These are phyloP conservation scores for Dasysyrphus albostriatus DNA, from an alignment of 2,888 invertebrate species.

Conservation along the genomic window DNA sequence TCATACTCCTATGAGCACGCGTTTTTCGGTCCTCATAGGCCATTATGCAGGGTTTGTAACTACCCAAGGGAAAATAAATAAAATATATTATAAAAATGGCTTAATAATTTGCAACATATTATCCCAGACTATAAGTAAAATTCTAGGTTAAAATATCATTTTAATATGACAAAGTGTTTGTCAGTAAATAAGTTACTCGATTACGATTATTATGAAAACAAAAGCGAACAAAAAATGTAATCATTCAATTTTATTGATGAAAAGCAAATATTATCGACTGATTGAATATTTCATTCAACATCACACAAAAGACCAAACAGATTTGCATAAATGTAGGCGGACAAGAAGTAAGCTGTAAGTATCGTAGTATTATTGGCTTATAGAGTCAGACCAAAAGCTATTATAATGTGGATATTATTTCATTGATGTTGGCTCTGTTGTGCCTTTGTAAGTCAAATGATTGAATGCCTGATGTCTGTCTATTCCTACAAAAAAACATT, in stretches of 20 bases:
- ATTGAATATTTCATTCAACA: constrained; percentile 48
- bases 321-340: constrained; percentile 69
- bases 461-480: constrained; percentile 27
- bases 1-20: too few species aligned
- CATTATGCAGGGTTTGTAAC: too few species aligned
- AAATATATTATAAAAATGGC: too few species aligned
- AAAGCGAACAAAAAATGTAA: neutral
- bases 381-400: constrained; percentile 11
- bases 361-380: constrained; percentile 29
- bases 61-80: too few species aligned
- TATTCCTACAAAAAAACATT: constrained; percentile 6
- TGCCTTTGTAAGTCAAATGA: constrained; percentile 28
- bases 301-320: constrained; percentile 42
- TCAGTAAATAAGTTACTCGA: constrained; percentile 8
- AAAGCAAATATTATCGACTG: constrained; percentile 57
- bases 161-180: neutral
- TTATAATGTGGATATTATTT: constrained; percentile 12
- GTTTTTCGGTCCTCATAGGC: too few species aligned
- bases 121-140: neutral
- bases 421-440: neutral
- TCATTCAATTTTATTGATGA: constrained; percentile 40
- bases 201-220: neutral
- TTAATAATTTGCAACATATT: neutral
- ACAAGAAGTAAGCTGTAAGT: constrained; percentile 31
- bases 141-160: neutral